Percentiles rank a stretch among this genome's conserved stretches.
These are phyloP conservation scores for Dermochelys coriacea DNA, from an alignment of 2,797 vertebrate genomes.

Conservation along the genomic window DNA sequence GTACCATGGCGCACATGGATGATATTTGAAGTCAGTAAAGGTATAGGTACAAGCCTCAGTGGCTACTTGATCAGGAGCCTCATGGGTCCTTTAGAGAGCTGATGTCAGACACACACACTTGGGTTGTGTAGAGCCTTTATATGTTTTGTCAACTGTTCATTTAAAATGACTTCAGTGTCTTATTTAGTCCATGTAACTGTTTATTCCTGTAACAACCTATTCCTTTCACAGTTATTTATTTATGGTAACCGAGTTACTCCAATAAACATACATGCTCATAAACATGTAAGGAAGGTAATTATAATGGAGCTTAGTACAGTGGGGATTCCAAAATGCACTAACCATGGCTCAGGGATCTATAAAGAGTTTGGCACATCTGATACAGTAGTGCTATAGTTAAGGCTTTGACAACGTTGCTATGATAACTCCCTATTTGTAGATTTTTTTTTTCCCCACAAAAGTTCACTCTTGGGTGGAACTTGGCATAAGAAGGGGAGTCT, in stretches of 20 bases:
- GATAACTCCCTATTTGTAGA: background rate
- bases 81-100: background rate
- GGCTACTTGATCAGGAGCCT: background rate
- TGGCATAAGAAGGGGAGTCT: background rate
- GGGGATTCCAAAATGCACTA: background rate
- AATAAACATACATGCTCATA: background rate
- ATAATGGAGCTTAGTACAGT: background rate
- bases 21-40: background rate
- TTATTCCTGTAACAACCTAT: background rate
- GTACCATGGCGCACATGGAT: background rate
- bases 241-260: background rate
- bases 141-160: background rate
- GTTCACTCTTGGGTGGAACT: background rate
- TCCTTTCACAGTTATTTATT: slow-evolving; percentile 23
- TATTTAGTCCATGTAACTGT: background rate
- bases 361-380: background rate
- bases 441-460: background rate
- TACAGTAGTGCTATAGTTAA: rapidly evolving
- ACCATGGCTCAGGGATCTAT: background rate
- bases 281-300: background rate
- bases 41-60: background rate
- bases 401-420: background rate
- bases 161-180: background rate
- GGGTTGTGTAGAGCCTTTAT: background rate
- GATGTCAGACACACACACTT: background rate